These are phyloP conservation scores for Loripinus fragilis DNA, from an alignment of 2,888 invertebrate species.

Conservation along the genomic window DNA sequence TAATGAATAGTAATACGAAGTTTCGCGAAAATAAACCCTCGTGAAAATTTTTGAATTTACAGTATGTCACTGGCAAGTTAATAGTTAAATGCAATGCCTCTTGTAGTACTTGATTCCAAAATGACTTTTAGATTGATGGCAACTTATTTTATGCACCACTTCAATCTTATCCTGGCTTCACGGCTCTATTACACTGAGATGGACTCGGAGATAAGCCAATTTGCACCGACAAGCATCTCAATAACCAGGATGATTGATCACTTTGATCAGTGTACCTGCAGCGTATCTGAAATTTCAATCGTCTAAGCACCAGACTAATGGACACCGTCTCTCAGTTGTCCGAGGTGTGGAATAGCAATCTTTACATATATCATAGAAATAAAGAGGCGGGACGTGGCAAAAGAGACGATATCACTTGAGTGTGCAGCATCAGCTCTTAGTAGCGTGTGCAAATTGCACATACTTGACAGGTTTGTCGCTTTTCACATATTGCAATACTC, in stretches of 20 bases:
- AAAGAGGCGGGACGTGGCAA: too few relatives aligned
- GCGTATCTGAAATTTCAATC: slow-evolving; percentile 34
- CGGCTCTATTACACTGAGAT: slow-evolving; percentile 35
- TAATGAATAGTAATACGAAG: too few relatives aligned
- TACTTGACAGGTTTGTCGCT: too few relatives aligned
- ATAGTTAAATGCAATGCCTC: too few relatives aligned
- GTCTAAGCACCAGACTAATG: slow-evolving; percentile 12
- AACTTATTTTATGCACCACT: background rate
- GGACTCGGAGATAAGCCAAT: slow-evolving; percentile 50
- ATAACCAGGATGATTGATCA: slow-evolving; percentile 43
- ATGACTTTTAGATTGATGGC: background rate
- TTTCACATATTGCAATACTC: too few relatives aligned
- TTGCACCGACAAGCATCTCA: slow-evolving; percentile 39
- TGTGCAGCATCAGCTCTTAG: too few relatives aligned
- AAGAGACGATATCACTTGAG: too few relatives aligned
- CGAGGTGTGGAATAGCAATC: slow-evolving; percentile 2
- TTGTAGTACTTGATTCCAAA: too few relatives aligned
- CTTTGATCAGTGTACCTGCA: slow-evolving; percentile 51
- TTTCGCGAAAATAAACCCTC: too few relatives aligned
- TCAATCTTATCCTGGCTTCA: slow-evolving; percentile 18
- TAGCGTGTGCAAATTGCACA: too few relatives aligned
- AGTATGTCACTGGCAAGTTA: too few relatives aligned
- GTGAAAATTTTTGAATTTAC: too few relatives aligned
- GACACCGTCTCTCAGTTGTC: background rate
- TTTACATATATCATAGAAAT: background rate